Percentiles rank a stretch among this genome's conserved stretches.
Conservation (phyloP, 2,113 vertebrate species). For the Myrmecobius fasciatus region DNA sequence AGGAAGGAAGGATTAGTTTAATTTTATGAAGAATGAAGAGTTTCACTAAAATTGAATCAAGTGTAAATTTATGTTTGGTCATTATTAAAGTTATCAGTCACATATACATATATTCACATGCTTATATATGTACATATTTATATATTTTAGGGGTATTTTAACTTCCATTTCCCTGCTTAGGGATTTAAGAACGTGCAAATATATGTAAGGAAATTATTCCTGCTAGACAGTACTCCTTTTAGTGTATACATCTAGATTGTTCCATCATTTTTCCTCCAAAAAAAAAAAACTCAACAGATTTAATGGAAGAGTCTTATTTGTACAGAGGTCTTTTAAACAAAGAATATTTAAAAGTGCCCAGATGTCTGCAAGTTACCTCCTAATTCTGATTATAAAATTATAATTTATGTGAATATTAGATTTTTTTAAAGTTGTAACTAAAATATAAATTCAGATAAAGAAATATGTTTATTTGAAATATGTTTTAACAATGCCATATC, state of each 20-base stretch:
- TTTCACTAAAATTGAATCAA: conserved; percentile 7
- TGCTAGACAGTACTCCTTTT: conserved; percentile 16
- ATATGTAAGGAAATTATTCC: conserved; percentile 27
- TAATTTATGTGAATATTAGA: background rate
- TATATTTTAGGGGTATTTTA: conserved; percentile 47
- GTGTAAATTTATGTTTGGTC: background rate
- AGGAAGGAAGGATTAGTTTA: background rate
- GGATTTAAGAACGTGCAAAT: conserved; percentile 18
- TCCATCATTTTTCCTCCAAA: conserved; percentile 16
- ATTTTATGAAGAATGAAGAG: background rate
- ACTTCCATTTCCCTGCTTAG: background rate
- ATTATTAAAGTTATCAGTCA: conserved; percentile 1
- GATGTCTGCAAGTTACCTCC: background rate
- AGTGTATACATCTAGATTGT: background rate
- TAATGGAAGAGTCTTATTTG: conserved; percentile 6
- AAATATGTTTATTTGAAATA: conserved; percentile 23
- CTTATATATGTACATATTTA: background rate
- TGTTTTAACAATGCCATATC: conserved; percentile 22
- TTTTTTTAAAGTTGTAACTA: background rate
- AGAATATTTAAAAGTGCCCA: background rate
- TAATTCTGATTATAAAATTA: background rate
- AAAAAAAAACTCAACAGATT: conserved; percentile 1
- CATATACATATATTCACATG: background rate
- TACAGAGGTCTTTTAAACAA: background rate
- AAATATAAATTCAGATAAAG: conserved; percentile 46